These are phyloP conservation scores for Drosophila acutilabella DNA, from an alignment of 2,888 invertebrate species.

Conservation along the genomic window DNA sequence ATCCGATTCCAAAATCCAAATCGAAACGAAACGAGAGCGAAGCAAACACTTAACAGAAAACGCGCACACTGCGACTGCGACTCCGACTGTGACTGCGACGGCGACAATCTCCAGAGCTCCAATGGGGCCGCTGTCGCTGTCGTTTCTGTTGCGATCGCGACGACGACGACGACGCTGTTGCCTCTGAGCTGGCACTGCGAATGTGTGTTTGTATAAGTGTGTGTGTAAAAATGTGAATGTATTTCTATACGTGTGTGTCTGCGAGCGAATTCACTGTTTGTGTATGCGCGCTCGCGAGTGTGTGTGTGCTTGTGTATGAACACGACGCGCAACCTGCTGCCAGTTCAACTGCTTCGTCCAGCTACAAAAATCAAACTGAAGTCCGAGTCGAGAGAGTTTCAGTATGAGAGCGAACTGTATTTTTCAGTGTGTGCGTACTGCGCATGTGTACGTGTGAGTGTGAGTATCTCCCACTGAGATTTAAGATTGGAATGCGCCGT, in stretches of 20 bases:
- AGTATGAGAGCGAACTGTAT: conserved; percentile 55
- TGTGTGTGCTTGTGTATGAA: conserved; percentile 34
- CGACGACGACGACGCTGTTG: conserved; percentile 25
- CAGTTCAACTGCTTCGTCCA: conserved; percentile 79
- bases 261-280: conserved; percentile 21
- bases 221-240: conserved; percentile 3
- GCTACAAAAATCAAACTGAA: conserved; percentile 82
- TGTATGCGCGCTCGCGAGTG: conserved; percentile 20
- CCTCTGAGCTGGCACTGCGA: conserved; percentile 48
- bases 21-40: conserved; percentile 55
- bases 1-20: conserved; percentile 54
- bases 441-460: conserved; percentile 25
- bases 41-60: conserved; percentile 52
- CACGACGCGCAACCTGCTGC: conserved; percentile 66
- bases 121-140: conserved; percentile 60
- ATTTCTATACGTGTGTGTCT: conserved; percentile 3
- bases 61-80: conserved; percentile 61
- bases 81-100: conserved; percentile 55
- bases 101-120: conserved; percentile 62
- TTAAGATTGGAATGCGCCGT: conserved; percentile 81
- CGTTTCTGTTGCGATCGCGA: conserved; percentile 47
- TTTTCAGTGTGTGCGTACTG: conserved; percentile 43
- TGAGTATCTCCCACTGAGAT: conserved; percentile 76
- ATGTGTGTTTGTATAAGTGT: conserved; percentile 23
- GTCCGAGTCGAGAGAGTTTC: conserved; percentile 65